A percentile compares a stretch with the other conserved stretches of the same genome.
phyloP scores from a whole-genome alignment of 2,888 invertebrate genomes.

The Alsophila aescularia region DNA sequence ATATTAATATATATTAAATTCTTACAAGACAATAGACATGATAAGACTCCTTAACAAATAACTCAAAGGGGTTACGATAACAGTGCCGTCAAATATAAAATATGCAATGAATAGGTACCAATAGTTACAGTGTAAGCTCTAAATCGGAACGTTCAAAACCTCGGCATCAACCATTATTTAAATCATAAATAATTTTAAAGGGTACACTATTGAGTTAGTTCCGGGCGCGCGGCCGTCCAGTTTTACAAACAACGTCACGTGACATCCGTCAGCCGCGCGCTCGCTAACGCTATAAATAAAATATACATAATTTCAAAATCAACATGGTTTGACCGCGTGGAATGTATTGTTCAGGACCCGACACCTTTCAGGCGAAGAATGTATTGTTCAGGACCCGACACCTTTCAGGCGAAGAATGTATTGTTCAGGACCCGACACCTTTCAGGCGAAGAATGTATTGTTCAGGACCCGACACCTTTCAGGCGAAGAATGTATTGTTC shows the following conservation, averaged over 20 bases:
- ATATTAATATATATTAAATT: slow-evolving; percentile 80
- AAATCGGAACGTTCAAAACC: slow-evolving; percentile 61
- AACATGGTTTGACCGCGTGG: slow-evolving; percentile 81
- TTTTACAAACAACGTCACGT: slow-evolving; percentile 74
- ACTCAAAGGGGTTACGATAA: slow-evolving; percentile 79
- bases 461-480: slow-evolving; percentile 81
- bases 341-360: slow-evolving; percentile 80
- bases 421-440: slow-evolving; percentile 80
- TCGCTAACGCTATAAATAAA: slow-evolving; percentile 31
- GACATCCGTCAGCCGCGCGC: slow-evolving; percentile 65
- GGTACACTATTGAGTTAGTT: slow-evolving; percentile 3
- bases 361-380: slow-evolving; percentile 82
- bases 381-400: slow-evolving; percentile 79
- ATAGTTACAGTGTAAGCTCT: slow-evolving; percentile 74
- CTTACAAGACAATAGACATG: slow-evolving; percentile 82
- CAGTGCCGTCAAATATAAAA: slow-evolving; percentile 80
- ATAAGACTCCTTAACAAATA: slow-evolving; percentile 83
- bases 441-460: slow-evolving; percentile 82
- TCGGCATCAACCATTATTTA: slow-evolving; percentile 24
- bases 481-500: slow-evolving; percentile 80
- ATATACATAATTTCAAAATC: slow-evolving; percentile 53
- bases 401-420: slow-evolving; percentile 84
- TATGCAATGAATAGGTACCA: slow-evolving; percentile 75
- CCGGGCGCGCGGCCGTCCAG: slow-evolving; percentile 50
- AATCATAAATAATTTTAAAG: slow-evolving; percentile 29